A percentile compares a stretch with the other conserved stretches of the same genome.
These are phyloP conservation scores for Apoda limacodes DNA, from an alignment of 2,888 invertebrate genomes.

Conservation along the genomic window DNA sequence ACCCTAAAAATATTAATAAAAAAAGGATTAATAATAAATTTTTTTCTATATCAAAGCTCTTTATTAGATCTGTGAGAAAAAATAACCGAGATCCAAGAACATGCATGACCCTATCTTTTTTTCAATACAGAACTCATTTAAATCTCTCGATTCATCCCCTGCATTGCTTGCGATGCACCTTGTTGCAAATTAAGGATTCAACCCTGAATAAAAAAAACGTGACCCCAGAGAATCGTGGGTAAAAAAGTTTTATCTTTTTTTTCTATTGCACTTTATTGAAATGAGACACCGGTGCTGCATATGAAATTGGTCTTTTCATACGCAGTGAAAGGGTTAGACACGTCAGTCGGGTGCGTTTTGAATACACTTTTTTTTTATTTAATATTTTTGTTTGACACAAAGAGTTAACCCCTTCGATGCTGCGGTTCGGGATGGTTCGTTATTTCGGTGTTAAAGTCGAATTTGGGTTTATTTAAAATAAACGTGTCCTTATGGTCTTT, in stretches of 20 bases:
- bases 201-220: slow-evolving; percentile 48
- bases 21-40: no score
- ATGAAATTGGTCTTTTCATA: slow-evolving; percentile 64
- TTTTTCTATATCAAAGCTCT: no score
- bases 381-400: slow-evolving; percentile 23
- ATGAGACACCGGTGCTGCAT: slow-evolving; percentile 67
- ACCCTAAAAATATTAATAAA: no score
- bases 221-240: slow-evolving; percentile 65
- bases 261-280: slow-evolving; percentile 60
- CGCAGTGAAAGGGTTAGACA: slow-evolving; percentile 47
- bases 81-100: slow-evolving; percentile 28
- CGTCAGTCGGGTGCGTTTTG: slow-evolving; percentile 36
- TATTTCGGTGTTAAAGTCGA: slow-evolving; percentile 56
- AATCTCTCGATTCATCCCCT: slow-evolving; percentile 51
- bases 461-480: slow-evolving; percentile 50
- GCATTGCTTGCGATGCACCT: slow-evolving; percentile 60
- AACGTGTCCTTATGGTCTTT: no score
- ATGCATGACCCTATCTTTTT: slow-evolving; percentile 40
- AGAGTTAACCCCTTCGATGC: slow-evolving; percentile 42
- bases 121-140: slow-evolving; percentile 60
- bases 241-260: slow-evolving; percentile 62
- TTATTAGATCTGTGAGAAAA: slow-evolving; percentile 52
- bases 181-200: slow-evolving; percentile 69
- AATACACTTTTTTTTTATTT: slow-evolving; percentile 34
- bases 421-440: slow-evolving; percentile 57